Conservation (phyloP, 2,797 vertebrate genomes). For the Pseudochirops corinnae region DNA sequence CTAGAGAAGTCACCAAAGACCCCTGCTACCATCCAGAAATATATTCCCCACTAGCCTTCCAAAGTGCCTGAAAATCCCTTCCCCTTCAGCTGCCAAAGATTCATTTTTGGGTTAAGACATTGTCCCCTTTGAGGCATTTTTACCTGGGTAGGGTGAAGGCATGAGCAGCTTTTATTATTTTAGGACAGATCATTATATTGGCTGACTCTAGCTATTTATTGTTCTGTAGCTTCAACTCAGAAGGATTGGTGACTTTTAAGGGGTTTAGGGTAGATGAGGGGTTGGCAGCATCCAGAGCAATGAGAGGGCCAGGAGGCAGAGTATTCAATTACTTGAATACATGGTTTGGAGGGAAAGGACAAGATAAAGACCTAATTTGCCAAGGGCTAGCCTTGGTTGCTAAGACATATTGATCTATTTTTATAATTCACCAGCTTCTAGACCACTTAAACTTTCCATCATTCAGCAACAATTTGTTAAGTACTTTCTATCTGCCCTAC, state of each 20-base stretch:
- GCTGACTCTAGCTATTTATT: background rate
- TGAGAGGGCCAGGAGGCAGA: background rate
- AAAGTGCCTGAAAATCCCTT: background rate
- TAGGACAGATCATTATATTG: background rate
- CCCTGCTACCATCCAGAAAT: background rate
- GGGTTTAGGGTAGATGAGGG: background rate
- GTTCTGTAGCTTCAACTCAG: background rate
- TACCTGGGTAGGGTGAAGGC: background rate
- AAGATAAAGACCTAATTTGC: background rate
- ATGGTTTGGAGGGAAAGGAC: background rate
- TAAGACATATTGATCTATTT: background rate
- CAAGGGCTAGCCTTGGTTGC: background rate
- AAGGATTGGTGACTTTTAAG: background rate
- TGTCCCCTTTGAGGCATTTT: background rate
- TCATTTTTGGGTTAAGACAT: background rate
- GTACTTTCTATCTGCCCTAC: background rate
- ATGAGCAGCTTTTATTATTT: background rate
- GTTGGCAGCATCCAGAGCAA: background rate
- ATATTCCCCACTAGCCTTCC: background rate
- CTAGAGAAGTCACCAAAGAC: background rate
- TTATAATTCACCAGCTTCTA: background rate
- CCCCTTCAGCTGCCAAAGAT: background rate
- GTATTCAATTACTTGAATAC: background rate
- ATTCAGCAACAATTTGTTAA: background rate
- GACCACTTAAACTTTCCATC: background rate